Percentiles rank a stretch among this genome's conserved stretches.
phyloP scores from a whole-genome alignment of 2,113 vertebrate species.

The Amphiprion ocellaris region DNA sequence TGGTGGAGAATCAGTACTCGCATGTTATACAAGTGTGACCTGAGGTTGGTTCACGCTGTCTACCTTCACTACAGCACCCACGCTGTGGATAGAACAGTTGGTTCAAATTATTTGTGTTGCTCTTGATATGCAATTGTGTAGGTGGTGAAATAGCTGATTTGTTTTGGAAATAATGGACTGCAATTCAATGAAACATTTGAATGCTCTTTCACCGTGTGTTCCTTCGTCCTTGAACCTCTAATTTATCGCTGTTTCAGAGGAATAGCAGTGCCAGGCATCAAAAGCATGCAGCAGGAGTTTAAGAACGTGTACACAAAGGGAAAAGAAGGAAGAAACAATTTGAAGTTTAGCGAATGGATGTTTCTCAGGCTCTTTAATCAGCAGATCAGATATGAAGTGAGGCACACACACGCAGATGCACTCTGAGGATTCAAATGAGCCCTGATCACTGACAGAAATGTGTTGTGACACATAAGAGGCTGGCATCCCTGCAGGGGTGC shows the following conservation, averaged over 20 bases:
- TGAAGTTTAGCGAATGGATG: background rate
- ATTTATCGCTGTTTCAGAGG: conserved; percentile 6
- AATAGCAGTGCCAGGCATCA: conserved; percentile 9
- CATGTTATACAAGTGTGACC: conserved; percentile 60
- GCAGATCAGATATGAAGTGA: conserved; percentile 22
- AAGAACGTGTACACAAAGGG: conserved; percentile 6
- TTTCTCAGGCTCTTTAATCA: conserved; percentile 22
- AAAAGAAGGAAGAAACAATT: conserved; percentile 1
- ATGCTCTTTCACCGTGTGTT: conserved; percentile 26
- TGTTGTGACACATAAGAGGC: conserved; percentile 64
- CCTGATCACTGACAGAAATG: conserved; percentile 41
- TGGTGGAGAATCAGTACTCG: conserved; percentile 29
- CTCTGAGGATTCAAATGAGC: conserved; percentile 46
- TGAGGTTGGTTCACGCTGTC: conserved; percentile 39
- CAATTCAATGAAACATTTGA: conserved; percentile 40
- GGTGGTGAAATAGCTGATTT: conserved; percentile 63
- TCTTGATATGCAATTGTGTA: conserved; percentile 63
- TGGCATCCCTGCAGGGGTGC: conserved; percentile 68
- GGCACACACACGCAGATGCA: conserved; percentile 19
- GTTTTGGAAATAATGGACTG: conserved; percentile 61
- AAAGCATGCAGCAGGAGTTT: conserved; percentile 3
- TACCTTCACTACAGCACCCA: conserved; percentile 65
- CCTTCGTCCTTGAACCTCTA: conserved; percentile 34
- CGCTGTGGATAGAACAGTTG: conserved; percentile 63
- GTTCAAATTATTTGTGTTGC: conserved; percentile 65